Evolutionary conservation across 1,140 invertebrate species (phyloP).

Genomic region (Drosophila littoralis): DNA sequence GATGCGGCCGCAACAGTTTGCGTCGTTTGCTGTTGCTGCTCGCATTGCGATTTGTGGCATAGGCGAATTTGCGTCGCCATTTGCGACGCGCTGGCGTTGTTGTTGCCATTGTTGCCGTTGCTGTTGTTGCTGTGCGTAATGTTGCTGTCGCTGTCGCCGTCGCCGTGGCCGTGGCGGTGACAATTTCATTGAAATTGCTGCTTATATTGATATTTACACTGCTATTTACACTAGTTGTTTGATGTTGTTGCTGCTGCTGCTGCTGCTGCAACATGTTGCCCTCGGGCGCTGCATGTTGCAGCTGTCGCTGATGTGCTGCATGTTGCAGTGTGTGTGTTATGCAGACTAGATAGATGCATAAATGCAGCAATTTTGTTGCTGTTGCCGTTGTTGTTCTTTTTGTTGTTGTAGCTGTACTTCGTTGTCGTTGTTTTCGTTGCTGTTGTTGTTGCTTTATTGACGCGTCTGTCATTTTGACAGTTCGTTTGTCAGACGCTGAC

Average conservation of each 20-base stretch:
- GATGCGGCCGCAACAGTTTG: constrained; percentile 56
- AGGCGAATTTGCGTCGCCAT: constrained; percentile 65
- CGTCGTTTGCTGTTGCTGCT: constrained; percentile 53
- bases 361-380: constrained; percentile 54
- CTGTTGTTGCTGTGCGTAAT: constrained; percentile 39
- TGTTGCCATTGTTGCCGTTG: constrained; percentile 44
- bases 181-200: constrained; percentile 81
- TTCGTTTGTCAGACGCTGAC: constrained; percentile 75
- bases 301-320: constrained; percentile 50
- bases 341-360: constrained; percentile 74
- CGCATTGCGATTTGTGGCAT: constrained; percentile 40
- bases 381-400: constrained; percentile 5
- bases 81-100: constrained; percentile 59
- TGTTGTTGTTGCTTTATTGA: constrained; percentile 47
- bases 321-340: constrained; percentile 64
- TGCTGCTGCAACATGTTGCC: constrained; percentile 74
- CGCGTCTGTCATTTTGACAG: constrained; percentile 76
- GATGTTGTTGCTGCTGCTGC: constrained; percentile 59
- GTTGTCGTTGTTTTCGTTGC: constrained; percentile 39
- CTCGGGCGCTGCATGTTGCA: constrained; percentile 59
- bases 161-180: constrained; percentile 64
- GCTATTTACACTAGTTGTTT: constrained; percentile 79
- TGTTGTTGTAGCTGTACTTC: constrained; percentile 26
- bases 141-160: constrained; percentile 25
- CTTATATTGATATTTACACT: constrained; percentile 82